Evolutionary conservation across 92 coral and sea anemone species (phyloP).

Genomic region (Zoanthus sansibaricus): DNA sequence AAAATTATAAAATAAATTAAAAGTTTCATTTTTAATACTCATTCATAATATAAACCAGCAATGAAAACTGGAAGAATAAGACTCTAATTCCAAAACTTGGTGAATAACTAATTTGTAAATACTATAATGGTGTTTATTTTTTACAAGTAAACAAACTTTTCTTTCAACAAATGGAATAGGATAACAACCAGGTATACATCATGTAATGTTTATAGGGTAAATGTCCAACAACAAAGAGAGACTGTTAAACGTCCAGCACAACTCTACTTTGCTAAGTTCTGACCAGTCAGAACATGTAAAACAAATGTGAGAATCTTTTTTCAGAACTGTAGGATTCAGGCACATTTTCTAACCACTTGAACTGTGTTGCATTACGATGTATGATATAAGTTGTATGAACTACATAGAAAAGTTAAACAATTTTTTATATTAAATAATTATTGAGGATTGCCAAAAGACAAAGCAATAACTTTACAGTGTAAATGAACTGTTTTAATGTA

Average conservation of each 20-base stretch:
- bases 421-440: no score
- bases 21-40: neutral
- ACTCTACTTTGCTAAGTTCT: slow-evolving; percentile 31
- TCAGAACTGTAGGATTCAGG: neutral
- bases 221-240: slow-evolving; percentile 24
- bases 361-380: neutral
- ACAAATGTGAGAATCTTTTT: neutral
- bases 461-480: no score
- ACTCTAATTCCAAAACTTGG: neutral
- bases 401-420: no score
- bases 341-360: neutral
- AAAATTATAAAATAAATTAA: neutral
- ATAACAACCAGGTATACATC: neutral
- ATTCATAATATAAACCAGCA: neutral
- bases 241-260: slow-evolving; percentile 21
- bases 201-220: neutral
- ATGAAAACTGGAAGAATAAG: neutral
- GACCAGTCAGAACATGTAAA: slow-evolving; percentile 30
- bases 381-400: no score
- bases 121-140: no score
- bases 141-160: no score
- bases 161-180: neutral
- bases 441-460: no score
- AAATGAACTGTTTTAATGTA: no score
- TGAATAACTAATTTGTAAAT: neutral